A percentile compares a stretch with the other conserved stretches of the same genome.
These are phyloP conservation scores for Poecilus cupreus DNA, from an alignment of 2,888 invertebrate genomes.

Conservation along the genomic window DNA sequence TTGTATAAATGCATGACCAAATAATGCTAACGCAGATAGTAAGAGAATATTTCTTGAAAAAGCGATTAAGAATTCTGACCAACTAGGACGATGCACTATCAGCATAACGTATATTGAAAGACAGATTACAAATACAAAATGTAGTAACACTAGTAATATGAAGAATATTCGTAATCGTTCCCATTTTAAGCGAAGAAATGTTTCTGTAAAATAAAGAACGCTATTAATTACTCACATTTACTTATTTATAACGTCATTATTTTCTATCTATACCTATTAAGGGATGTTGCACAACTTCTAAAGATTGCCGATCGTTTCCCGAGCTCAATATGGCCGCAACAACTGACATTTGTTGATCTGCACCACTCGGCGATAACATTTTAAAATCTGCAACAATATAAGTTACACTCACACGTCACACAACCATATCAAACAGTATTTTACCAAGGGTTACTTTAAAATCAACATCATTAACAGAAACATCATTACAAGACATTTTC, in stretches of 20 bases:
- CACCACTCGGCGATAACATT: slow-evolving; percentile 69
- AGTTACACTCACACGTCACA: background rate
- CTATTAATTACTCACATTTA: too few species aligned
- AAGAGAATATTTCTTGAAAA: slow-evolving; percentile 67
- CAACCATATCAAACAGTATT: background rate
- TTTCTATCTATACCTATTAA: slow-evolving; percentile 68
- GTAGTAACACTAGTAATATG: slow-evolving; percentile 70
- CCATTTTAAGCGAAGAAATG: slow-evolving; percentile 75
- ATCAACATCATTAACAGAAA: slow-evolving; percentile 65
- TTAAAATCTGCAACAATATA: slow-evolving; percentile 68
- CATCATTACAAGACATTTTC: slow-evolving; percentile 66
- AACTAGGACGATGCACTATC: slow-evolving; percentile 64
- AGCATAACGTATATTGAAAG: slow-evolving; percentile 69
- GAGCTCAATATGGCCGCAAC: slow-evolving; percentile 71
- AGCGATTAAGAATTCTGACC: slow-evolving; percentile 60
- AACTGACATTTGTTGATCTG: slow-evolving; percentile 72
- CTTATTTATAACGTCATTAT: background rate
- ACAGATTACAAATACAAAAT: slow-evolving; percentile 71
- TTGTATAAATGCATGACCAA: slow-evolving; percentile 68
- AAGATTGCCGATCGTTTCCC: slow-evolving; percentile 69
- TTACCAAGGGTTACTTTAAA: slow-evolving; percentile 64
- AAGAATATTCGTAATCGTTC: slow-evolving; percentile 73
- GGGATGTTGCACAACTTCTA: slow-evolving; percentile 72
- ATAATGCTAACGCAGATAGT: slow-evolving; percentile 65
- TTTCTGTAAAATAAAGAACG: slow-evolving; percentile 66